Evolutionary conservation across 2,113 vertebrate genomes (phyloP), one percentile per base, ranked within the genome.

Genomic region (Lagopus muta): DNA sequence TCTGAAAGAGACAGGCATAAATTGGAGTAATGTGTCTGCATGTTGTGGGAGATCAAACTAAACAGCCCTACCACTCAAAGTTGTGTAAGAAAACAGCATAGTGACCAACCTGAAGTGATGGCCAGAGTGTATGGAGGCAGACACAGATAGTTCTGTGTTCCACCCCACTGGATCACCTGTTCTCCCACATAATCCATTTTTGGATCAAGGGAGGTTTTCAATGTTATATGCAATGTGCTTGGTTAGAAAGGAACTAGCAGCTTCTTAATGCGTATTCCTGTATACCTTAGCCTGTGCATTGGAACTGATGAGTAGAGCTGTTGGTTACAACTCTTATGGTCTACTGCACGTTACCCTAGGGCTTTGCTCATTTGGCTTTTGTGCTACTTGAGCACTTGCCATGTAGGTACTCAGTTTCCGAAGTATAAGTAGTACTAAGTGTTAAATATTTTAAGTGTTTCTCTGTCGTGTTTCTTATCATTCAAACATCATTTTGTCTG

Each of bases 1-100:
- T 4, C 15, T 75, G 4, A 12, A n/a, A 19, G 57, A 38, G 45
- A 42, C 36, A 3, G 0, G 42, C 11, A 3, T 55, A 34, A 30
- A 12, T 48, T 0, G 0, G 19, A 66, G 57, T 7, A 38, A 11
- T 11, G 6, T 50, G 11, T 71, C 57, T 90, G 40, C 45, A 40
- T n/a, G 38, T 10, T 55, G 54, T 18, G 24, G 20, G 24, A 50
- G 17, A 36, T n/a, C 3, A 1, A 2, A 9, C 54, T 34, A 64
- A 74, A 45, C 21, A 14, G 32, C 24, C 10, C 8, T 4, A 2
- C 25, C 30, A 7, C 24, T 77, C 28, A 2, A 13, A 19, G 34
- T 11, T 24, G 30, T 47, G 20, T 5, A 24, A 43, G 48, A 24
- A 76, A 60, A 19, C 6, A 28, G 1, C 50, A 15, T 2, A 24